Conservation (phyloP, 2,797 vertebrate species). For the Chaetophractus vellerosus region DNA sequence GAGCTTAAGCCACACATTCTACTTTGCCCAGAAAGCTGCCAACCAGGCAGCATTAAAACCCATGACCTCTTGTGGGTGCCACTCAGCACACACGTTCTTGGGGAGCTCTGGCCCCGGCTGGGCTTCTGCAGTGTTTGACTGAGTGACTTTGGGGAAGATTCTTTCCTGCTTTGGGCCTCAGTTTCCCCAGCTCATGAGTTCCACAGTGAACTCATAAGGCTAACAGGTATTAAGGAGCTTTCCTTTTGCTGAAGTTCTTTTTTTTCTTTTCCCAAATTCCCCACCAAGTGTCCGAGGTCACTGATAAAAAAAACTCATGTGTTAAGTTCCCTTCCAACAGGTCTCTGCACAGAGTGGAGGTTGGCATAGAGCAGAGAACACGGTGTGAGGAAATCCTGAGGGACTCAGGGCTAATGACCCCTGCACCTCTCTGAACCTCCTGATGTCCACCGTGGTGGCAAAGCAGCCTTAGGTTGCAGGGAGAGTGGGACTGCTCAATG, state of each 20-base stretch:
- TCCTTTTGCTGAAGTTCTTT: not conserved
- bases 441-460: not conserved
- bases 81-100: not conserved
- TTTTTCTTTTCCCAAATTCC: not conserved
- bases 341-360: not conserved
- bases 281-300: not conserved
- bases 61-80: rapidly evolving
- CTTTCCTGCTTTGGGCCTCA: not conserved
- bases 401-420: too few relatives aligned
- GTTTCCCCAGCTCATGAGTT: not conserved
- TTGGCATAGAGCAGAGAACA: not conserved
- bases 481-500: not conserved
- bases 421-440: not conserved
- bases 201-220: not conserved
- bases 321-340: not conserved
- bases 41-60: not conserved
- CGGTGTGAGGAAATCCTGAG: not conserved
- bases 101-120: not conserved
- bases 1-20: not conserved
- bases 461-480: not conserved
- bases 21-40: not conserved
- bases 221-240: not conserved
- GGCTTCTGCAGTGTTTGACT: not conserved
- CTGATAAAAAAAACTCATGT: not conserved
- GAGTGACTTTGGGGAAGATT: not conserved